Percentiles rank a stretch among this genome's conserved stretches.
Evolutionary conservation across 2,888 invertebrate genomes (phyloP).

Genomic region (Lathronympha strigana): DNA sequence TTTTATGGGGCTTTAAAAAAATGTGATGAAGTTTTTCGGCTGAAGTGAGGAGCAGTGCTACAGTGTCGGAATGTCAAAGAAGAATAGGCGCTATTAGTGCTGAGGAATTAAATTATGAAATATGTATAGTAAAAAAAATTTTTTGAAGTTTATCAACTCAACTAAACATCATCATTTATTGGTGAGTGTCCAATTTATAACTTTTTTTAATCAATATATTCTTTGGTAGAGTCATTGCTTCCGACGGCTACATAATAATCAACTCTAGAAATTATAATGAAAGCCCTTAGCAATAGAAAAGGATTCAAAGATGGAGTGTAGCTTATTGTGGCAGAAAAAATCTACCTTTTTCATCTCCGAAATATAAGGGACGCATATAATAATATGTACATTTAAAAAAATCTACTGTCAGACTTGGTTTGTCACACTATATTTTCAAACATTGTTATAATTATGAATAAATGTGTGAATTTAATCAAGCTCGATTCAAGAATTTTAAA

Average conservation of each 20-base stretch:
- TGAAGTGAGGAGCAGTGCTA: slow-evolving; percentile 56
- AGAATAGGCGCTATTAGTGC: slow-evolving; percentile 58
- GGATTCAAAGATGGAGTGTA: too few relatives aligned
- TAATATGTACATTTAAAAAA: too few relatives aligned
- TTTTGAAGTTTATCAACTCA: slow-evolving; percentile 34
- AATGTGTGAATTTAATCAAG: too few relatives aligned
- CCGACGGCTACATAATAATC: slow-evolving; percentile 41
- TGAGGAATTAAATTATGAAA: slow-evolving; percentile 49
- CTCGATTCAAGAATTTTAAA: too few relatives aligned
- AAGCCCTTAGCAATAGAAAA: too few relatives aligned
- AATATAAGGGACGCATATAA: too few relatives aligned
- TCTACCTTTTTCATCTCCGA: too few relatives aligned
- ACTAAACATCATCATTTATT: slow-evolving; percentile 26
- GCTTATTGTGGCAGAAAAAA: too few relatives aligned
- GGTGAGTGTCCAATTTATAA: slow-evolving; percentile 50
- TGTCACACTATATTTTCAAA: too few relatives aligned
- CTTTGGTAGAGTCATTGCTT: slow-evolving; percentile 26
- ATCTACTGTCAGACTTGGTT: too few relatives aligned
- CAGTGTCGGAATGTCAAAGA: slow-evolving; percentile 55
- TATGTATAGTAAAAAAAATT: slow-evolving; percentile 43
- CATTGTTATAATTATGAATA: too few relatives aligned
- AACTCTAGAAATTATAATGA: too few relatives aligned
- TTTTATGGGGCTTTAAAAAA: slow-evolving; percentile 36
- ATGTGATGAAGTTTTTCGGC: slow-evolving; percentile 44
- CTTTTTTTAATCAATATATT: slow-evolving; percentile 5